Evolutionary conservation across 2,113 vertebrate genomes (phyloP).

Genomic region (Paraplagusia blochii): DNA sequence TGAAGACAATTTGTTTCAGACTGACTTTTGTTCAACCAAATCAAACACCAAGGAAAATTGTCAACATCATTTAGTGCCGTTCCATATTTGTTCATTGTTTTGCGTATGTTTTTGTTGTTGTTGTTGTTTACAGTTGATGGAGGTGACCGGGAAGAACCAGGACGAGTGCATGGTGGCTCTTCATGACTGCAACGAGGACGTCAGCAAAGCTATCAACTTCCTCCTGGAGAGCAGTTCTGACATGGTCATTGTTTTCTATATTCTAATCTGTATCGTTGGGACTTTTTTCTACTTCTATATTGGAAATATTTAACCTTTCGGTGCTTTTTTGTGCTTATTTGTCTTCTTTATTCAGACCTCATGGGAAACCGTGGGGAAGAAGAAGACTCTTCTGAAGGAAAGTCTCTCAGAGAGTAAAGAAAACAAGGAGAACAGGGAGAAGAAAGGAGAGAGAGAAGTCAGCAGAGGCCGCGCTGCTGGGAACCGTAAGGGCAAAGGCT

Average conservation of each 20-base stretch:
- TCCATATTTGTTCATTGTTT: background rate
- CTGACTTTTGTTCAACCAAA: too few species aligned
- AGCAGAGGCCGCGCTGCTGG: conserved; percentile 80
- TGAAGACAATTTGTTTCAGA: background rate
- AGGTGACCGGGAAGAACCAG: conserved; percentile 98
- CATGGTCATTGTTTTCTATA: conserved; percentile 74
- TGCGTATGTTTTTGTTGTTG: background rate
- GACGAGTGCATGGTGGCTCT: conserved; percentile 98
- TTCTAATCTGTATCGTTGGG: background rate
- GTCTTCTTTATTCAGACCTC: conserved; percentile 78
- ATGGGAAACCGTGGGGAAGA: conserved; percentile 97
- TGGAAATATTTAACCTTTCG: background rate
- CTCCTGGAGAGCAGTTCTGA: conserved; percentile 96
- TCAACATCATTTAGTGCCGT: too few species aligned
- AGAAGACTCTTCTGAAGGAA: conserved; percentile 91
- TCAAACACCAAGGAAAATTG: too few species aligned
- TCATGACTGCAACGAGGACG: conserved; percentile 95
- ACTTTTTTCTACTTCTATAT: background rate
- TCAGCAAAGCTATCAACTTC: conserved; percentile 98
- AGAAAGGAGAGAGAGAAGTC: conserved; percentile 85
- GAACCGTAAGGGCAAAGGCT: conserved; percentile 83
- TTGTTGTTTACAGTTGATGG: conserved; percentile 83
- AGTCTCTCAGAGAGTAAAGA: conserved; percentile 87
- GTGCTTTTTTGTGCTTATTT: background rate
- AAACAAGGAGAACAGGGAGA: conserved; percentile 86